Evolutionary conservation across 2,797 vertebrate species (phyloP).

Genomic region (Neostethus bicornis): DNA sequence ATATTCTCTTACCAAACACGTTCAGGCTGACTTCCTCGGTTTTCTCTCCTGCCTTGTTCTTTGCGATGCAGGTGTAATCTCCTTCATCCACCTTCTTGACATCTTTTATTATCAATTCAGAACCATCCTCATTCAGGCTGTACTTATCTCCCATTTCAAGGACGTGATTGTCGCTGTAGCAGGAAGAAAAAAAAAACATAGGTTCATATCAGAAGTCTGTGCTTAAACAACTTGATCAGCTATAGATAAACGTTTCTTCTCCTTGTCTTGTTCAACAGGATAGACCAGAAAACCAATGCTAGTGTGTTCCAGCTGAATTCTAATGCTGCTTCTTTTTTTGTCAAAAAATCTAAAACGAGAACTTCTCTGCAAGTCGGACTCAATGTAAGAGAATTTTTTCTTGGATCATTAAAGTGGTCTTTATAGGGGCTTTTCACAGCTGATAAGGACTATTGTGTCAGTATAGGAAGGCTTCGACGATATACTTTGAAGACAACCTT

Average conservation of each 20-base stretch:
- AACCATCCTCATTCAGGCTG: conserved; percentile 88
- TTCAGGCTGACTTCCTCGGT: conserved; percentile 91
- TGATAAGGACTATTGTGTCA: conserved; percentile 59
- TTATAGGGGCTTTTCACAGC: conserved; percentile 34
- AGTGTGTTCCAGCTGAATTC: background rate
- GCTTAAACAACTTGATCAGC: conserved; percentile 29
- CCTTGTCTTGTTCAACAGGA: conserved; percentile 1
- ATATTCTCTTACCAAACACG: conserved; percentile 89
- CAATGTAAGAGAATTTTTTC: no score
- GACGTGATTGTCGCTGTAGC: conserved; percentile 73
- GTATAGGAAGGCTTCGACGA: conserved; percentile 54
- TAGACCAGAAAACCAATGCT: conserved; percentile 16
- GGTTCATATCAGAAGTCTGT: conserved; percentile 25
- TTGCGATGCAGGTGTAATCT: conserved; percentile 93
- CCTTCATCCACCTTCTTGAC: conserved; percentile 94
- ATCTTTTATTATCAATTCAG: conserved; percentile 88
- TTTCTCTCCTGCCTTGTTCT: conserved; percentile 94
- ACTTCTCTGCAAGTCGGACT: conserved; percentile 8
- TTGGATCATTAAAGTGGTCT: conserved; percentile 30
- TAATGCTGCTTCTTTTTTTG: background rate
- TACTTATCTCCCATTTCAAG: conserved; percentile 86
- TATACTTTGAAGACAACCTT: conserved; percentile 20
- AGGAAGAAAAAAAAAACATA: conserved; percentile 14
- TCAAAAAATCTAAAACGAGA: background rate
- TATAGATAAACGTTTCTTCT: conserved; percentile 29